These are phyloP conservation scores for Dipus sagitta DNA, from an alignment of 2,797 vertebrate genomes.

Conservation along the genomic window DNA sequence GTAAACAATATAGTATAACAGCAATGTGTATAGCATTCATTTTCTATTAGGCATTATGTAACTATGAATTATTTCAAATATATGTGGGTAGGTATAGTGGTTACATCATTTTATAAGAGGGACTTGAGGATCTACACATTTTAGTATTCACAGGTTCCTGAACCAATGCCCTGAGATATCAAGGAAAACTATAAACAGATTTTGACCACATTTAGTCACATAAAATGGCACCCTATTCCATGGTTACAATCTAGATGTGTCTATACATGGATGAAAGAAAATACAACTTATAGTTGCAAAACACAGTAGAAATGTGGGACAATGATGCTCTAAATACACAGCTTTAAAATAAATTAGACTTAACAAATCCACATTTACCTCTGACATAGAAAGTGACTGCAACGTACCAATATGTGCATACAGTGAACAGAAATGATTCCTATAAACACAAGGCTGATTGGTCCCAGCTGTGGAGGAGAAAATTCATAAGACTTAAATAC, in stretches of 20 bases:
- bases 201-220: conserved; percentile 7
- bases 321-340: neutral
- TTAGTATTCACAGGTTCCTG: neutral
- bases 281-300: neutral
- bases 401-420: conserved; percentile 94
- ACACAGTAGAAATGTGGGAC: conserved; percentile 36
- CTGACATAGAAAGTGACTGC: conserved; percentile 93
- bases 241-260: conserved; percentile 31
- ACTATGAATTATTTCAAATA: neutral
- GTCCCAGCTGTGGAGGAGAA: conserved; percentile 89
- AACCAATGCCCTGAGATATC: neutral
- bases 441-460: conserved; percentile 93
- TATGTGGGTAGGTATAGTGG: neutral
- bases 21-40: neutral
- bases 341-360: conserved; percentile 71
- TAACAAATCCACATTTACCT: conserved; percentile 89
- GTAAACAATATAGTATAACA: neutral
- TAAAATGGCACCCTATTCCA: neutral
- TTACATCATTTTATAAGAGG: neutral
- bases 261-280: neutral
- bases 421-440: conserved; percentile 93
- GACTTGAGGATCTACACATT: neutral
- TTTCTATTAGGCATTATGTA: neutral
- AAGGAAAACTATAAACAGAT: neutral
- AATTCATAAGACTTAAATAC: neutral